phyloP scores from a whole-genome alignment of 1,140 invertebrate species.

The Papilio helenus region DNA sequence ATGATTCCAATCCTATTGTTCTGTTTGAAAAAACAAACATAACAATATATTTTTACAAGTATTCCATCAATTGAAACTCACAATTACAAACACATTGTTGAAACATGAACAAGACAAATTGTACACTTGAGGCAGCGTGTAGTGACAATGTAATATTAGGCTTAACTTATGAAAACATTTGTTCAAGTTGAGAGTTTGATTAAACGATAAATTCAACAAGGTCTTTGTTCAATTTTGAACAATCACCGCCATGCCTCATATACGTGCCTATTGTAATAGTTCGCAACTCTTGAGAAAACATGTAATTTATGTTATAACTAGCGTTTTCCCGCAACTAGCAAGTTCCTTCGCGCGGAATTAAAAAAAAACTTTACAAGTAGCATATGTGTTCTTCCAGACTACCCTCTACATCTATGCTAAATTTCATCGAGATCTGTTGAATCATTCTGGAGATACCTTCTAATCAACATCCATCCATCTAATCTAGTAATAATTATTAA shows the following conservation, averaged over 20 bases:
- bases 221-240: conserved; percentile 15
- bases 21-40: too few relatives aligned
- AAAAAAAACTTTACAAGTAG: too few relatives aligned
- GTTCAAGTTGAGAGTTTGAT: background rate
- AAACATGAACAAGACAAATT: conserved; percentile 3
- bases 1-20: too few relatives aligned
- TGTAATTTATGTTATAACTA: background rate
- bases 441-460: too few relatives aligned
- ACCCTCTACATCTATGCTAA: too few relatives aligned
- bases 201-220: conserved; percentile 22
- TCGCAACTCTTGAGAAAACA: background rate
- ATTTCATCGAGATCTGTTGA: too few relatives aligned
- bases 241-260: background rate
- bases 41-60: background rate
- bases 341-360: too few relatives aligned
- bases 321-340: too few relatives aligned
- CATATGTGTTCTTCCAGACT: too few relatives aligned
- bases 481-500: too few relatives aligned
- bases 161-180: background rate
- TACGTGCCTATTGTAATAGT: background rate
- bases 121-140: background rate
- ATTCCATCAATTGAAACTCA: background rate
- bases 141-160: background rate
- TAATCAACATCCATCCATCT: background rate
- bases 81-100: background rate